Conservation (phyloP, 2,888 invertebrate species). For the Acanthosoma haemorrhoidale region DNA sequence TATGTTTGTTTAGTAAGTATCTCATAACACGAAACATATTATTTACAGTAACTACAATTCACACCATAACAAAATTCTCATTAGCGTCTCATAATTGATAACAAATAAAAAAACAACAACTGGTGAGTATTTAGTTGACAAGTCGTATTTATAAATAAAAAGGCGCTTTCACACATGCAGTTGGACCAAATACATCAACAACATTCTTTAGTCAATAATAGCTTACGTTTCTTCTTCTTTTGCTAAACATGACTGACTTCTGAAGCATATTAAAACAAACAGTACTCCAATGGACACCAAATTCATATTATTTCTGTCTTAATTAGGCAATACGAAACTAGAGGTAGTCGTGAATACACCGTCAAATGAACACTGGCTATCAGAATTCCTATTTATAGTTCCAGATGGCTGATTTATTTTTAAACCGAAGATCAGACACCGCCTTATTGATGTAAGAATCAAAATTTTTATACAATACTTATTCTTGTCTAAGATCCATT, state of each 20-base stretch:
- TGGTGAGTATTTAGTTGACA: no score
- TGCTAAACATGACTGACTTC: neutral
- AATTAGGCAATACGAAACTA: neutral
- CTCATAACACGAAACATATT: no score
- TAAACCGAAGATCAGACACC: neutral
- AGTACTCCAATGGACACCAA: neutral
- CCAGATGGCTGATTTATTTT: neutral
- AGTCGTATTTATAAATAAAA: no score
- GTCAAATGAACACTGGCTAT: neutral
- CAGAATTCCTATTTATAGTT: neutral
- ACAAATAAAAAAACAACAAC: no score
- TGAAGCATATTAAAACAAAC: neutral
- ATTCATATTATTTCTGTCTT: neutral
- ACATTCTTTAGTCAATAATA: neutral
- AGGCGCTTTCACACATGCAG: no score
- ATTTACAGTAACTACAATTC: no score
- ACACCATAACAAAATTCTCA: no score
- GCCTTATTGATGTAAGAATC: neutral
- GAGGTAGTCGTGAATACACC: neutral
- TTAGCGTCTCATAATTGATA: no score
- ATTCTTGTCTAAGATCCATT: neutral
- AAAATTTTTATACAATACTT: neutral
- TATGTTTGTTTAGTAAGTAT: no score
- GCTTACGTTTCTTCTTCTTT: slow-evolving; percentile 2
- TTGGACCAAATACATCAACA: neutral